Base-by-base conservation (phyloP, 2,888 invertebrate genomes). In the Andrena flavipes region DNA sequence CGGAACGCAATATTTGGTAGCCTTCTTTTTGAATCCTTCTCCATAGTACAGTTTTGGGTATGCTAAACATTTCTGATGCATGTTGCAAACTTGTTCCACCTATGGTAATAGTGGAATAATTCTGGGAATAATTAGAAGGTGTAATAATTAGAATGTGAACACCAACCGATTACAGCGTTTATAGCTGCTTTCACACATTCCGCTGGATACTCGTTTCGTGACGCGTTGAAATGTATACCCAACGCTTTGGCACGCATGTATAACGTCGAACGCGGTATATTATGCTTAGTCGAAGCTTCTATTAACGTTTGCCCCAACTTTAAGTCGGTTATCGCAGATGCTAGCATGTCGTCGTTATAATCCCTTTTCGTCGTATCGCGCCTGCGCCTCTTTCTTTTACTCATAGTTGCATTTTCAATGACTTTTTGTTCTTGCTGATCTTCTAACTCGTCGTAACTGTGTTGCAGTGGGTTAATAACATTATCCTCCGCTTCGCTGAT, bases 41-140 rank as follows among this genome's bases (percentile, higher is more conserved):
- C 94, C 94, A 94, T 26, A 94, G 89, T 16, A 94, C 94, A 26
- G 94, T 94, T 90, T 94, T 94, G 16, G 94, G 94, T 80, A 94
- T 94, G 54, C 92, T 91, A 82, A 90, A 94, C 89, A 92, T 91
- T 80, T 94, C 94, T 23, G 94, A 91, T 42, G 94, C 94, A 69
- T 93, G 92, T 81, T 94, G 94, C 49, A 94, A 87, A 81, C 94
- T 94, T 35, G 93, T 91, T 67, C 94, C 94, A 60, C 87, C 94
- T 94, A 59, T 2, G 82, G 29, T 72, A 64, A 71, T 0, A 35
- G 29, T 23, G 0, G 75, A 54, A 30, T 30, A 30, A 69, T 26
- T 13, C 3, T 69, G 54, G 20, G 13, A 56, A 67, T 51, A 49
- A 16, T 59, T n/a, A 77, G 60, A 16, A 26, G 33, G 48, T 30